phyloP scores from a whole-genome alignment of 2,113 vertebrate species.

The Oenanthe oenanthe region DNA sequence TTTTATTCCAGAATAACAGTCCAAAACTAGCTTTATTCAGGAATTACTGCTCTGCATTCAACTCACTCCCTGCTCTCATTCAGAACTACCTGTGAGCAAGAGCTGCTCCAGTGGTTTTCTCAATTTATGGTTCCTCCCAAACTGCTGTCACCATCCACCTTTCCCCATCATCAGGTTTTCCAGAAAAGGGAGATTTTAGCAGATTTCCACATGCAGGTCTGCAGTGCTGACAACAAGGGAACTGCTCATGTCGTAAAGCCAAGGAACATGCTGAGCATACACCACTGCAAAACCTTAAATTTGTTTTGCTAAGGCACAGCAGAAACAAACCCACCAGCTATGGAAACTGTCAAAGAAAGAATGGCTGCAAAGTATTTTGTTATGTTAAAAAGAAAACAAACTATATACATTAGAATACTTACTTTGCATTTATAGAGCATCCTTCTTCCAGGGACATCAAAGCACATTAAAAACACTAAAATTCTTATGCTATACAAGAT shows the following conservation, averaged over 20 bases:
- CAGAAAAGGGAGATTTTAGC: not conserved
- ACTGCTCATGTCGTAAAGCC: not conserved
- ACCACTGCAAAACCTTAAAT: not conserved
- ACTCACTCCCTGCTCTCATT: not conserved
- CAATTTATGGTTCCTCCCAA: not conserved
- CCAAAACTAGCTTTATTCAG: not conserved
- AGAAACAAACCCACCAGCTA: slow-evolving; percentile 34
- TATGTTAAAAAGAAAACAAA: slow-evolving; percentile 37
- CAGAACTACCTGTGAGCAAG: not conserved
- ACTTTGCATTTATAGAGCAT: slow-evolving; percentile 65
- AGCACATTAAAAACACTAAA: not conserved
- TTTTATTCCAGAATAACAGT: not conserved
- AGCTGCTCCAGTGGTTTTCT: not conserved
- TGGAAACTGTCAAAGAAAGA: slow-evolving; percentile 4
- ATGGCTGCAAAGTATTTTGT: slow-evolving; percentile 5
- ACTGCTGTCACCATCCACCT: not conserved
- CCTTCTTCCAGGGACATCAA: slow-evolving; percentile 44
- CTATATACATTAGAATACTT: slow-evolving; percentile 13
- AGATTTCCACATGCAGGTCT: not conserved
- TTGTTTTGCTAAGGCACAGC: slow-evolving; percentile 26
- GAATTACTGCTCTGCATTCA: not conserved
- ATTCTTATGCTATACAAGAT: not conserved
- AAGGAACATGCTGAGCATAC: not conserved
- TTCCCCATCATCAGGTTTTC: not conserved
- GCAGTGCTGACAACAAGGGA: not conserved